Base-by-base conservation (phyloP, 2,113 vertebrate species). In the Alligator mississippiensis region DNA sequence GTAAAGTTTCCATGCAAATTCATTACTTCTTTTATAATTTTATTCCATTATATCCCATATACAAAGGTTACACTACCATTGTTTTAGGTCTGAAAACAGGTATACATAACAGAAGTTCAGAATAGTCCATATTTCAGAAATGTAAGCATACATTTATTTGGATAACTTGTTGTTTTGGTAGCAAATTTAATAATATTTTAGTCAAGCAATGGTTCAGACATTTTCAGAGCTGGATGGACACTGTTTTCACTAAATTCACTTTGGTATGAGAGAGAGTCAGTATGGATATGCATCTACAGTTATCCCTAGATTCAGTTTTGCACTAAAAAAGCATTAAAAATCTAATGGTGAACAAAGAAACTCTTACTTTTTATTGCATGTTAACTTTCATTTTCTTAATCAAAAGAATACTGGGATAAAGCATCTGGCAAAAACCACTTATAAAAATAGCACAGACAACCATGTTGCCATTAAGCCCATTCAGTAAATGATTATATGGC, bases 21-120 rank as follows among this genome's bases (percentile, higher is more conserved):
- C 2, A 1, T 2, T 47, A 2, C 12, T 5, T 1, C 62, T 78
- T 55, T 54, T 18, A 54, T 59, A 10, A 1, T 77, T 5, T 72
- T 77, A 25, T 6, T 54, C 3, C 5, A 25, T 66, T 59, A 6
- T 9, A 59, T 79, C 4, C 77, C 80, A 88, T 70, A 66, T 60
- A 34, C 4, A 54, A 68, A 61, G 5, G 30, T 5, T 55, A 30
- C 1, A 24, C 55, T 10, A 28, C 62, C 30, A 30, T 78, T 74
- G 24, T 66, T 9, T 8, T 68, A 47, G 9, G 30, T 59, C 27
- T 55, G 70, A 30, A 60, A 38, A 38, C 38, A 38, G 38, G 38
- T 55, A 6, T 55, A 55, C 2, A 34, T 19, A 25, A 21, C 30
- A 74, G 77, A 87, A 75, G 9, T 57, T 55, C 57, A 17, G 7